Conservation (phyloP, 2,797 vertebrate species). For the Centroberyx gerrardi region DNA sequence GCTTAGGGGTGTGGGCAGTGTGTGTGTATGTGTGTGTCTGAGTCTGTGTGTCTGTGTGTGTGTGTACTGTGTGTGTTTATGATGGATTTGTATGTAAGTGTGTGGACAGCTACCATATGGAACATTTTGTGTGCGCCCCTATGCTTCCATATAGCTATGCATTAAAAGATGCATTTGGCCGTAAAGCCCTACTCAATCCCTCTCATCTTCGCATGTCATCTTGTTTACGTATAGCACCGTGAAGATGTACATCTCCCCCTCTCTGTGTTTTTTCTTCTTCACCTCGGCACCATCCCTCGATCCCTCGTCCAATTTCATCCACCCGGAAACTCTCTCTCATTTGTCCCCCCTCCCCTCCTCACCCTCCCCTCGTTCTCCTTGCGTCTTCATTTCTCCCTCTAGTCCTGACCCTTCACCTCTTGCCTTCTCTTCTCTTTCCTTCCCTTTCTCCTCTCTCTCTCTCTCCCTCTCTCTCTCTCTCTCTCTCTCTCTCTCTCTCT, state of each 20-base stretch:
- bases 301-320: conserved; percentile 74
- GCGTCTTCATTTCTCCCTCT: conserved; percentile 50
- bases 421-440: conserved; percentile 7
- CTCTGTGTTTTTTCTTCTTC: conserved; percentile 34
- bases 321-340: conserved; percentile 56
- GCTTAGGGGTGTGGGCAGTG: conserved; percentile 34
- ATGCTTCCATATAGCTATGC: conserved; percentile 12
- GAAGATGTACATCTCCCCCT: conserved; percentile 18
- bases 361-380: conserved; percentile 29
- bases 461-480: conserved; percentile 10
- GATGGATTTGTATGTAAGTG: conserved; percentile 28
- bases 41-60: conserved; percentile 26
- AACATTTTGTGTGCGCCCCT: conserved; percentile 9
- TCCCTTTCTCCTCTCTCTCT: conserved; percentile 30
- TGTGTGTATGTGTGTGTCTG: conserved; percentile 10
- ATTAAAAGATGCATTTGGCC: conserved; percentile 38
- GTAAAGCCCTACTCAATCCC: conserved; percentile 27
- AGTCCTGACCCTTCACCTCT: conserved; percentile 42
- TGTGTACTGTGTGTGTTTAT: conserved; percentile 42
- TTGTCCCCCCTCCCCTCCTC: conserved; percentile 47
- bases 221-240: conserved; percentile 40
- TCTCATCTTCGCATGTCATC: conserved; percentile 15
- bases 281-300: conserved; percentile 59
- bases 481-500: conserved; percentile 25
- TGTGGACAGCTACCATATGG: background rate